Percentiles rank a stretch among this genome's conserved stretches.
These are phyloP conservation scores for Odobenus rosmarus DNA, from an alignment of 2,113 vertebrate genomes.

Conservation along the genomic window DNA sequence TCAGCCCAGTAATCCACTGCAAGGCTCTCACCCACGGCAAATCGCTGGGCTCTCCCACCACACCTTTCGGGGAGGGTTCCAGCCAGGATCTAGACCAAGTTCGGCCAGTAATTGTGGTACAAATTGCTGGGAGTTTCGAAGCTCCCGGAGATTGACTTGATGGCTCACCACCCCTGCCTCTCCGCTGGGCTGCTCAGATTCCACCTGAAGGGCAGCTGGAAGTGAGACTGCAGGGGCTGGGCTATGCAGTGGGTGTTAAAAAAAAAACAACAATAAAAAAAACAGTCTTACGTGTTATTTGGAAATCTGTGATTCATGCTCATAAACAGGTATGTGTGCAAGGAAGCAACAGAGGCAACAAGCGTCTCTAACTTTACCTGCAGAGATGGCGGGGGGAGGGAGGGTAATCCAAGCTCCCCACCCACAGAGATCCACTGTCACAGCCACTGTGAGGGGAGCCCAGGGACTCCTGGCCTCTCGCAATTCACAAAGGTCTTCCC, in stretches of 20 bases:
- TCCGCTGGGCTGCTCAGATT: not conserved
- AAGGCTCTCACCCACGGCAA: slow-evolving; percentile 32
- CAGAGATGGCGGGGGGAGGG: not conserved
- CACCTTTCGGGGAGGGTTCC: slow-evolving; percentile 30
- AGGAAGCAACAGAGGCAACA: not conserved
- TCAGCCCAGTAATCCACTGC: not conserved
- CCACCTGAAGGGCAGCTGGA: slow-evolving; percentile 66
- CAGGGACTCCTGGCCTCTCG: not conserved
- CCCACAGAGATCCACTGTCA: not conserved
- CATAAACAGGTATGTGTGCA: slow-evolving; percentile 58
- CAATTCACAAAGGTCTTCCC: not conserved
- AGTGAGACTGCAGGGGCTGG: not conserved
- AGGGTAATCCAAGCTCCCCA: not conserved
- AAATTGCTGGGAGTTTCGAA: slow-evolving; percentile 82
- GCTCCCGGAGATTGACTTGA: slow-evolving; percentile 76
- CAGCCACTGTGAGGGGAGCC: slow-evolving; percentile 29
- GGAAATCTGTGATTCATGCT: slow-evolving; percentile 68
- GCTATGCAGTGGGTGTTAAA: not conserved
- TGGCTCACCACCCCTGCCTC: not conserved
- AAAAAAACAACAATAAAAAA: not conserved
- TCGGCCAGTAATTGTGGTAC: slow-evolving; percentile 80
- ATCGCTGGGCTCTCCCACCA: not conserved
- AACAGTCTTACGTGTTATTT: slow-evolving; percentile 71
- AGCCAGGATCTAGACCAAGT: slow-evolving; percentile 64
- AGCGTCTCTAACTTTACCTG: slow-evolving; percentile 31